Percentiles rank a stretch among this genome's conserved stretches.
Evolutionary conservation across 2,888 invertebrate genomes (phyloP).

Genomic region (Apamea monoglypha): DNA sequence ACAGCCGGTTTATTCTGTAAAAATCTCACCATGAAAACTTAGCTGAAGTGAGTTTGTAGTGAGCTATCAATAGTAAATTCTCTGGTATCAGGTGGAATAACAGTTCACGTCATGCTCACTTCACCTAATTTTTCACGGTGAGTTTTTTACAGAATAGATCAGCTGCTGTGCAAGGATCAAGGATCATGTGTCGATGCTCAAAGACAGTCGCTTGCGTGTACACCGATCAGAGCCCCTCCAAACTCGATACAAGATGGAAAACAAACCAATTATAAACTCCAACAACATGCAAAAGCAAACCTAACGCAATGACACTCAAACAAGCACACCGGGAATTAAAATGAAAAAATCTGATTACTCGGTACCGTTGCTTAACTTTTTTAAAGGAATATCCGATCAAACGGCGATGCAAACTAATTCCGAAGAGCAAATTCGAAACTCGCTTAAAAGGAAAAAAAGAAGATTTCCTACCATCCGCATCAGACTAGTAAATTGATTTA

Average conservation of each 20-base stretch:
- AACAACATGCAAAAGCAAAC: conserved; percentile 3
- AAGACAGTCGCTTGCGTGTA: no score
- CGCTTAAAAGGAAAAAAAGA: conserved; percentile 82
- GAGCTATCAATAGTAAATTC: no score
- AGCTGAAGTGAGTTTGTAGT: neutral
- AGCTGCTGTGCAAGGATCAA: neutral
- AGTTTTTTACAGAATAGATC: neutral
- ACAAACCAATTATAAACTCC: conserved; percentile 14
- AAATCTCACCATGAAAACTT: neutral
- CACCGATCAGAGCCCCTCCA: neutral
- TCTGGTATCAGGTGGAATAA: neutral
- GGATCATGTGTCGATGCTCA: neutral
- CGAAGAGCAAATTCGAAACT: conserved; percentile 86
- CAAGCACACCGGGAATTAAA: conserved; percentile 40
- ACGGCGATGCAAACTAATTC: conserved; percentile 89
- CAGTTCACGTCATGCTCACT: neutral
- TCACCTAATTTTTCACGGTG: neutral
- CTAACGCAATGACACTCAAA: conserved; percentile 6
- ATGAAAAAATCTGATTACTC: conserved; percentile 73
- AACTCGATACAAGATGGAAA: conserved; percentile 5
- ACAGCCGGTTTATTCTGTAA: neutral
- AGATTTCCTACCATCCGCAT: conserved; percentile 79
- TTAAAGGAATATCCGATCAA: conserved; percentile 89
- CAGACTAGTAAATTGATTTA: conserved; percentile 85
- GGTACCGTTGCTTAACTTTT: conserved; percentile 82